Percentiles rank a stretch among this genome's conserved stretches.
Evolutionary conservation across 2,113 vertebrate species (phyloP).

Genomic region (Misgurnus mizolepis): DNA sequence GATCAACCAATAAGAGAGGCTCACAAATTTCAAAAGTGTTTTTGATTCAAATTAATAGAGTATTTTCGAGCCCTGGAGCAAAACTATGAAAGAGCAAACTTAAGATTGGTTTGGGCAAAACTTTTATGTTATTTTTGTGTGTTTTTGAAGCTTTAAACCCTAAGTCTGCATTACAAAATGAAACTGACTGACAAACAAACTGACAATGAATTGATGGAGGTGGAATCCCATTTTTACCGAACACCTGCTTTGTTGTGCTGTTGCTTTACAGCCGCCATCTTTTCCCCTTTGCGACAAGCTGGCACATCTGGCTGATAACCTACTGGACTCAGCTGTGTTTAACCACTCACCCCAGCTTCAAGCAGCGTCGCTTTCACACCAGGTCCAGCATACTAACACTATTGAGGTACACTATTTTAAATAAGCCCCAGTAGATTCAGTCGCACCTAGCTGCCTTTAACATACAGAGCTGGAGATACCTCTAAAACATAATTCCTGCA

Average conservation of each 20-base stretch:
- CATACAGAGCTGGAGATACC: conserved; percentile 38
- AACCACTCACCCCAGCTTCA: conserved; percentile 37
- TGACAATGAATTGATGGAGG: too few relatives aligned
- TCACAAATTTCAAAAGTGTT: too few relatives aligned
- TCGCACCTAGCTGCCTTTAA: conserved; percentile 60
- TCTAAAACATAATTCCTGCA: conserved; percentile 58
- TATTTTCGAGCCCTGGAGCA: too few relatives aligned
- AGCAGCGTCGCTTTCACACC: background rate
- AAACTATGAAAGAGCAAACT: too few relatives aligned
- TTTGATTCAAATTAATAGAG: too few relatives aligned
- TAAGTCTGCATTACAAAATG: too few relatives aligned
- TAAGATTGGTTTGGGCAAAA: too few relatives aligned
- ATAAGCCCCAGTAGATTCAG: conserved; percentile 42
- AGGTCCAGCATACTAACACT: conserved; percentile 32
- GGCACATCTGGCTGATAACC: conserved; percentile 45
- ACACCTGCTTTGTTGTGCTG: background rate
- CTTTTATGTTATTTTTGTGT: too few relatives aligned
- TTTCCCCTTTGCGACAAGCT: conserved; percentile 22
- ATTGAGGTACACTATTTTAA: conserved; percentile 15
- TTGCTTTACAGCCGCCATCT: conserved; percentile 7
- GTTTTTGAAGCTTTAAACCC: too few relatives aligned
- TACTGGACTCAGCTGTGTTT: conserved; percentile 39
- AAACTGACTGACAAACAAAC: too few relatives aligned
- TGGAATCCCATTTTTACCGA: too few relatives aligned
- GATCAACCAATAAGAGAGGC: too few relatives aligned